Evolutionary conservation across 2,888 invertebrate species (phyloP).

Genomic region (Homarus gammarus): DNA sequence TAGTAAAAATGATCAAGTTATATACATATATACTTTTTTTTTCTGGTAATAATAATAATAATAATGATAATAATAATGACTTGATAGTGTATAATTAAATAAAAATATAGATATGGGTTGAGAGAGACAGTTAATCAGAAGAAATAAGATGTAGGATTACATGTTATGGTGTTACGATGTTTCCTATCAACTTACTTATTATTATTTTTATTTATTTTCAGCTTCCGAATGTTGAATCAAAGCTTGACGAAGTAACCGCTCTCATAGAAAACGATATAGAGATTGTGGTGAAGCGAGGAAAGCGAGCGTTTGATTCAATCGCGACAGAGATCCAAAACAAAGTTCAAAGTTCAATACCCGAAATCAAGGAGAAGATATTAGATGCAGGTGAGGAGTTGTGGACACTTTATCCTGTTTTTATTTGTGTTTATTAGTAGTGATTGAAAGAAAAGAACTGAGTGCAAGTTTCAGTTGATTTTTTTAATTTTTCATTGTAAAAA

Average conservation of each 20-base stretch:
- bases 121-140: too few relatives aligned
- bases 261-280: conserved; percentile 77
- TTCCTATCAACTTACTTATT: too few relatives aligned
- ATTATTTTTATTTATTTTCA: conserved; percentile 54
- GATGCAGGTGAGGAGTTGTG: conserved; percentile 66
- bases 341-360: conserved; percentile 74
- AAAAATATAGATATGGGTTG: too few relatives aligned
- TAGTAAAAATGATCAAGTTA: too few relatives aligned
- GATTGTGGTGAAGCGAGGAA: conserved; percentile 76
- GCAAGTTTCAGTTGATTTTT: neutral
- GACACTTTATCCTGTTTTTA: too few relatives aligned
- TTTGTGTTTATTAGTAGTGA: neutral
- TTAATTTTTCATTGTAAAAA: too few relatives aligned
- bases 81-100: too few relatives aligned
- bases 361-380: conserved; percentile 72
- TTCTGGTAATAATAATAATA: too few relatives aligned
- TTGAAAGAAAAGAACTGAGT: neutral
- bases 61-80: too few relatives aligned
- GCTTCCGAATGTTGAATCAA: conserved; percentile 77
- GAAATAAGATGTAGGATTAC: too few relatives aligned
- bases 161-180: too few relatives aligned
- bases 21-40: too few relatives aligned
- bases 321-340: conserved; percentile 76
- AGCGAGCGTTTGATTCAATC: conserved; percentile 76
- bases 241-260: conserved; percentile 77